Evolutionary conservation across 1,140 invertebrate genomes (phyloP).

Genomic region (Oncopodura yosiiana): DNA sequence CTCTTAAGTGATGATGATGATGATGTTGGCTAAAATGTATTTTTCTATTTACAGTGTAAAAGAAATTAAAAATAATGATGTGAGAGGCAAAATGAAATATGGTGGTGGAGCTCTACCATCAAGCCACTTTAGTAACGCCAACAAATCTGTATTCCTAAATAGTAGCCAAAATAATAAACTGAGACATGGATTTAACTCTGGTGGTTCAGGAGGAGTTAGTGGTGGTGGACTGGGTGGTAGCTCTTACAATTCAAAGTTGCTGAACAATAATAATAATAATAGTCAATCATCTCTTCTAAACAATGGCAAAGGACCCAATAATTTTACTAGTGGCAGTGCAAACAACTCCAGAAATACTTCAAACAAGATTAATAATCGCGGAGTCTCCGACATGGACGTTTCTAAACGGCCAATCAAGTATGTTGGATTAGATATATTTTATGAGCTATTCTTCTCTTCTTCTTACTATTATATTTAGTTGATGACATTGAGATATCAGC

Average conservation of each 20-base stretch:
- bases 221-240: no score
- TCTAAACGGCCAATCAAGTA: not conserved
- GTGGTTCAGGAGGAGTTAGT: no score
- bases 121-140: slow-evolving; percentile 33
- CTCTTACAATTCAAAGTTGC: no score
- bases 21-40: not conserved
- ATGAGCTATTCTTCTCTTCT: not conserved
- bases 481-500: not conserved
- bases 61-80: slow-evolving; percentile 79
- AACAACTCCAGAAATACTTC: not conserved
- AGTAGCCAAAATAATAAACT: not conserved
- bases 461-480: no score
- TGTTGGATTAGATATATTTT: not conserved
- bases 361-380: not conserved
- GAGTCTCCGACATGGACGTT: not conserved
- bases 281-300: not conserved
- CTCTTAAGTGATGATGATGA: not conserved
- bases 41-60: slow-evolving; percentile 57
- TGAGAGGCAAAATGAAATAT: slow-evolving; percentile 62
- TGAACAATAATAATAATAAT: not conserved
- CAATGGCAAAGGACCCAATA: not conserved
- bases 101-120: slow-evolving; percentile 35
- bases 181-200: not conserved
- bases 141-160: not conserved
- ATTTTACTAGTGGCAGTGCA: not conserved